Evolutionary conservation across 1,140 invertebrate genomes (phyloP), one percentile per base, ranked within the genome.

Genomic region (Thaumetopoea pityocampa): DNA sequence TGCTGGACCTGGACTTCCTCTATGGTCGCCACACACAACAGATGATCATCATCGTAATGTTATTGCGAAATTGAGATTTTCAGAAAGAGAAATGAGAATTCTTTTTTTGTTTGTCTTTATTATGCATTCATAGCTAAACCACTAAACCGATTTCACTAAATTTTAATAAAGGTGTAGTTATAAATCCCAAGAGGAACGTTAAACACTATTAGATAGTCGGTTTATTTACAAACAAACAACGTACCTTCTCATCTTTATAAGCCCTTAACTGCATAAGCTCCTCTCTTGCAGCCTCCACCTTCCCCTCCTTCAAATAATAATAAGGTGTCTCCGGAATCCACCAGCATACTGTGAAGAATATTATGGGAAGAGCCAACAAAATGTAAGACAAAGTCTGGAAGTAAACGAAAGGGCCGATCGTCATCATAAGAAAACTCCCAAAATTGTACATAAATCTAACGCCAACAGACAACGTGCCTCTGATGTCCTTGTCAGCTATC

Each of bases 261-360:
- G 72, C 58, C 16, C 67, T 71, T 1, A 89, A 40, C 18, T 42
- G 63, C 7, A 52, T 43, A 15, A 89, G 38, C n/a, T 61, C 83
- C 2, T 60, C 65, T 37, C 60, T 65, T 0, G 86, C 83, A 0
- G 55, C 46, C 0, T 54, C 68, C 4, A 86, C 72, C 10, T 79
- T 67, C 0, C 87, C 86, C 22, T 87, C 88, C 19, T 82, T 85
- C 0, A 87, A 66, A 3, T 88, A 69, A 46, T 88, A 93, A 40
- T 92, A 88, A 0, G 93, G 92, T 0, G 92, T 92, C 68, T 94
- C 93, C 0, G 92, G 92, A 73, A 93, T 90, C 72, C 87, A 91
- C 15, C 71, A 67, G 55, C 91, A 90, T 0, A 81, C 85, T 0
- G 88, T 6, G 11, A 91, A 84, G 34, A 89, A 89, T 2, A 89